Evolutionary conservation across 1,140 invertebrate genomes (phyloP), one percentile per base, ranked within the genome.

Genomic region (Pinna nobilis): DNA sequence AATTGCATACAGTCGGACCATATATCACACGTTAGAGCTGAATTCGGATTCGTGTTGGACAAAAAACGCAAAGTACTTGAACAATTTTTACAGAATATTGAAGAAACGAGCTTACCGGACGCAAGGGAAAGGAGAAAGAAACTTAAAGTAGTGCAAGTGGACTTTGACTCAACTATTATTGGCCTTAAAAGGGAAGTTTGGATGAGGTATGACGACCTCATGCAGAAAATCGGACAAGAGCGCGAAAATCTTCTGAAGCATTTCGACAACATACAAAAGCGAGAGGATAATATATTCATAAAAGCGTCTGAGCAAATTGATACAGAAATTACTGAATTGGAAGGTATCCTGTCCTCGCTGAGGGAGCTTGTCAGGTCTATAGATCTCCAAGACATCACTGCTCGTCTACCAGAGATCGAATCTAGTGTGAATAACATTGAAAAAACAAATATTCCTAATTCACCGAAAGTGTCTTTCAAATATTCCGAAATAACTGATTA

Each of bases 121-220:
- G 39, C 59, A n/a, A 9, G 39, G 35, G 35, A 44, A 28, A n/a
- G 59, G 28, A 63, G 33, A 37, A 63, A 63, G 18, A 63, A 35
- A 25, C 39, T 39, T 7, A 63, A 63, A 20, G 39, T 41, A 63
- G 35, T 35, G n/a, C 39, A 63, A 30, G 25, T 63, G 39, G 59
- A 63, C 44, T 63, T 63, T 20, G 35, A 63, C 20, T 11, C 35
- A 1, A 63, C 28, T 35, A 39, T 63, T 20, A 63, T 63, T 9
- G 35, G 35, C 7, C 25, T 44, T 32, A 63, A 63, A 63, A 63
- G 59, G 25, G 59, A 63, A 41, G 39, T 63, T 18, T 63, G 59
- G 59, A 63, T 63, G 35, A 33, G 59, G 4, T 63, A 63, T 37
- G 59, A 63, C 37, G 59, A 63, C 28, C 44, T 63, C 35, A 63